Evolutionary conservation across 2,113 vertebrate genomes (phyloP), one percentile per base, ranked within the genome.

Genomic region (Eulemur rufifrons): DNA sequence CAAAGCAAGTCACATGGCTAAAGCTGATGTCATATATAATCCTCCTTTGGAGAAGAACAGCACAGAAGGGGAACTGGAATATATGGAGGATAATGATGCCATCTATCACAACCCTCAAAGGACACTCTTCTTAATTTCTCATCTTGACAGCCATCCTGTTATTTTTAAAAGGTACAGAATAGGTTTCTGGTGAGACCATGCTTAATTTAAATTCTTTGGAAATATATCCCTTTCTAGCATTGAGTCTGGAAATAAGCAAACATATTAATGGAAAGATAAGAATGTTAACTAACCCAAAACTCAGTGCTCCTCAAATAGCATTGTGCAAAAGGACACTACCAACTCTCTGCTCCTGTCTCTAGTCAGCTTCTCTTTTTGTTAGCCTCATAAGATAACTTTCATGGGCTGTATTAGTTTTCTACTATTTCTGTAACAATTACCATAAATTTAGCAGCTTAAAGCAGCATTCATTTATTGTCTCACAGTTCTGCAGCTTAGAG

Each of bases 131-230:
- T 92, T 56, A 25, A 74, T 69, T 96, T 94, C 59, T 95, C 56
- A 23, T 94, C 59, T 95, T 64, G 23, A 68, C 13, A 54, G 47
- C 21, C 7, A 54, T 56, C 64, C 63, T 82, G 37, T 84, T 93
- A 74, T 52, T 89, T 95, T 66, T 3, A 42, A 71, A 91, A 95
- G 64, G 45, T 80, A 32, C 37, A 83, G 21, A 73, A 66, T 25
- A 74, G 20, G 50, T 59, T 73, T n/a, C 8, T 66, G 52, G n/a
- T 25, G 8, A 32, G 5, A 80, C 7, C 20, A 64, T 68, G 71
- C 59, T 86, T 89, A 89, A 92, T 50, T 92, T 69, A 86, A 92
- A 59, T 56, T 56, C 54, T 69, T 64, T 50, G 63, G 86, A 94
- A 94, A 52, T 68, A 5, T 15, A 45, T 94, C 14, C 20, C 5